Evolutionary conservation across 2,113 vertebrate species (phyloP), one percentile per base, ranked within the genome.

Genomic region (Chlamydotis undulata): DNA sequence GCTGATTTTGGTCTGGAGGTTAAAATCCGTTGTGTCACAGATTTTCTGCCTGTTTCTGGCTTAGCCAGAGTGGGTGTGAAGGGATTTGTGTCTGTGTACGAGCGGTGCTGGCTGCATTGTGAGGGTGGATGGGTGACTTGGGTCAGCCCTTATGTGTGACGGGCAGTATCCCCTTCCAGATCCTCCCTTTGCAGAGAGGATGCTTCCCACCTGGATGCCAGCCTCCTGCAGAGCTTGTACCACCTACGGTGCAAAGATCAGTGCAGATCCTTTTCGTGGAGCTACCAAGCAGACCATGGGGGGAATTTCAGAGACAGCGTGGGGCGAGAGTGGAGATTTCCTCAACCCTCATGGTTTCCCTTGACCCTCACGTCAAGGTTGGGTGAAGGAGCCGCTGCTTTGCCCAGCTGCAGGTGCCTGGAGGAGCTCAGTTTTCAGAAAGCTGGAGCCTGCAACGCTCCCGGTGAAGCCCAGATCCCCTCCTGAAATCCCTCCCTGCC

Each of bases 61-160:
- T 91, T 10, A 94, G 79, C 53, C 86, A 17, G 91, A 83, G 94
- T 77, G 80, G 94, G 96, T 35, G 70, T 63, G 60, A 91, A 47
- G 87, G 92, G 95, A 95, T 97, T 94, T 92, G 85, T 31, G 90
- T 26, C 24, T 7, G 24, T 10, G 87, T 59, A 43, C 3, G 1
- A 70, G 79, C 1, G 1, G 60, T 6, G 67, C 52, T 0, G 2
- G 59, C 59, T 14, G 70, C 1, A 0, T 1, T 28, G 64, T 0
- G 6, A 92, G 61, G 80, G 76, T 41, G 76, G 29, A 45, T 14
- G 24, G 86, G 95, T 53, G 80, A 19, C 82, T 45, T 4, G 70
- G 85, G 63, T 71, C 15, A 3, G 76, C 56, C 61, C 67, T 5
- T 6, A 65, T 60, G 73, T 2, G 1, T 31, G 70, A 71, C 1